A percentile compares a stretch with the other conserved stretches of the same genome.
phyloP scores from a whole-genome alignment of 2,113 vertebrate genomes.

The Bubo scandiacus region DNA sequence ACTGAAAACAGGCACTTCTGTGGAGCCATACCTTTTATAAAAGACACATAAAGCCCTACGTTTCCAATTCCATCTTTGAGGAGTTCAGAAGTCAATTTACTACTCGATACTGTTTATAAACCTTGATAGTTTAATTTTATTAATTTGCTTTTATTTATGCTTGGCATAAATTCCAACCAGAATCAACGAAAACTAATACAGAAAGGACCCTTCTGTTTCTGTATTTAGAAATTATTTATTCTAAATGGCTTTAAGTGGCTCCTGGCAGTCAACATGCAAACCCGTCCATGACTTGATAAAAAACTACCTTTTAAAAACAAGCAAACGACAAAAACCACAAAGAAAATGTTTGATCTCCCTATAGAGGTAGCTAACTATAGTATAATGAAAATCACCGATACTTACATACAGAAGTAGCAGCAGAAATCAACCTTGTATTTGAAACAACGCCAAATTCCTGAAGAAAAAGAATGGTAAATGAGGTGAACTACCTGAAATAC shows the following conservation, averaged over 20 bases:
- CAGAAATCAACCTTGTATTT: slow-evolving; percentile 96
- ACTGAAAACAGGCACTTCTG: background rate
- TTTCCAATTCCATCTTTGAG: background rate
- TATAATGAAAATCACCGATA: slow-evolving; percentile 48
- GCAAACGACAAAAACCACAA: background rate
- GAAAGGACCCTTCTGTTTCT: background rate
- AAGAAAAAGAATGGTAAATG: slow-evolving; percentile 36
- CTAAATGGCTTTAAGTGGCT: background rate
- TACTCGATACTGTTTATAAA: background rate
- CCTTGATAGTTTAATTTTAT: background rate
- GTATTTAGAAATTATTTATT: background rate
- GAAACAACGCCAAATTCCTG: slow-evolving; percentile 99
- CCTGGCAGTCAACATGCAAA: background rate
- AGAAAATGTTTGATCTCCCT: background rate
- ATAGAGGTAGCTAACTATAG: background rate
- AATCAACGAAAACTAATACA: background rate
- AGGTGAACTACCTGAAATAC: slow-evolving; percentile 25
- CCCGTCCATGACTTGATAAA: background rate
- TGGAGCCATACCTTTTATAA: background rate
- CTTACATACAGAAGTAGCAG: slow-evolving; percentile 99
- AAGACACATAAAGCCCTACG: background rate
- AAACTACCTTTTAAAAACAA: background rate
- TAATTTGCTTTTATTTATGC: background rate
- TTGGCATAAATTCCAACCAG: background rate
- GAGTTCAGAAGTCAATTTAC: background rate